Evolutionary conservation across 2,888 invertebrate species (phyloP).

Genomic region (Caenorhabditis sp.): DNA sequence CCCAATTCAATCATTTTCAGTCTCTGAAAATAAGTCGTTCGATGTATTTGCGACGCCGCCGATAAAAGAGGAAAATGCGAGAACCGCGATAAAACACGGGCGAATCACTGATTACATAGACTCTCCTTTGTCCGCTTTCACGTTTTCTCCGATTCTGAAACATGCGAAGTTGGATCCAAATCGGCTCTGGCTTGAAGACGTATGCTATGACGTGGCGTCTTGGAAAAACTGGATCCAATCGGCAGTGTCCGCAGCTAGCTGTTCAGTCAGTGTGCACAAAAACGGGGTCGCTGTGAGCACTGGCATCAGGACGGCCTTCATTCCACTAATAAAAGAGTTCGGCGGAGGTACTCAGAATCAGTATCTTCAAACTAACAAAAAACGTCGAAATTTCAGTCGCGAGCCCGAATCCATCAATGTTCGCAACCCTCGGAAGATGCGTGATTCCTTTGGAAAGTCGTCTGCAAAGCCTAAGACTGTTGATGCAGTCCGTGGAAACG

Average conservation of each 20-base stretch:
- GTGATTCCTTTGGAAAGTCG: constrained; percentile 21
- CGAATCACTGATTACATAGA: constrained; percentile 9
- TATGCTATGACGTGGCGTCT: background rate
- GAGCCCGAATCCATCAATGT: background rate
- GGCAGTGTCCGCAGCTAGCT: background rate
- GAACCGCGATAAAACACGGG: constrained; percentile 17
- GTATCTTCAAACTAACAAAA: background rate
- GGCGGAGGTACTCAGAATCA: constrained; percentile 6
- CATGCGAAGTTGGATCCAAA: constrained; percentile 19
- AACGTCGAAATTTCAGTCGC: background rate
- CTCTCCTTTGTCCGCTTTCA: constrained; percentile 8
- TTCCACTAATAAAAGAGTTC: constrained; percentile 9
- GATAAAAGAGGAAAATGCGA: constrained; percentile 1
- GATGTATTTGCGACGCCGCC: constrained; percentile 51
- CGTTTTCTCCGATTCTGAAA: constrained; percentile 31
- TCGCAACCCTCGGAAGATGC: constrained; percentile 10
- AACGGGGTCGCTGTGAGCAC: constrained; percentile 13
- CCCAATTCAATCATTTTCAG: constrained; percentile 3
- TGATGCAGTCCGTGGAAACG: background rate
- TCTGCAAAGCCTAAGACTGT: constrained; percentile 11
- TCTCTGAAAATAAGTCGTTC: constrained; percentile 31
- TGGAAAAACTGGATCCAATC: constrained; percentile 32
- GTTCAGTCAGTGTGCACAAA: background rate
- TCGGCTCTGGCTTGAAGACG: constrained; percentile 19
- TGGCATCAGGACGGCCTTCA: constrained; percentile 3